These are phyloP conservation scores for Charaxes varanes DNA, from an alignment of 1,140 invertebrate species.

Conservation along the genomic window DNA sequence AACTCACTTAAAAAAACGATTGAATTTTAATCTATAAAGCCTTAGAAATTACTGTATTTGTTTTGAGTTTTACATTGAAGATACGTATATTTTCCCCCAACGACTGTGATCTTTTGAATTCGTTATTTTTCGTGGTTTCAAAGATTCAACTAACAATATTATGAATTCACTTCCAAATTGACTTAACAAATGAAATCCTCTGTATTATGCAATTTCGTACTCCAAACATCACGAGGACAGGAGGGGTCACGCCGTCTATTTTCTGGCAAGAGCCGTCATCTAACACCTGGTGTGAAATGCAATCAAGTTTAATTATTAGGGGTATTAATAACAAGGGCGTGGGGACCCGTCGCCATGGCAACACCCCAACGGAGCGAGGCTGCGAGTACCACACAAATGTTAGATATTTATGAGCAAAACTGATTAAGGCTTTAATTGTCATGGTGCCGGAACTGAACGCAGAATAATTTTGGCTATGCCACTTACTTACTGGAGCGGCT, in stretches of 20 bases:
- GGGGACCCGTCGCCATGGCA: conserved; percentile 58
- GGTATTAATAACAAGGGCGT: conserved; percentile 72
- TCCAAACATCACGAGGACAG: conserved; percentile 25
- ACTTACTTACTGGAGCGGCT: no score
- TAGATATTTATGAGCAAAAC: conserved; percentile 61
- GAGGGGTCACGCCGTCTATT: conserved; percentile 34
- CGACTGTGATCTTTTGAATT: no score
- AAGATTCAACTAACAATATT: no score
- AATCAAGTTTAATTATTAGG: conserved; percentile 73
- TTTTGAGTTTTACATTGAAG: no score
- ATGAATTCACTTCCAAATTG: no score
- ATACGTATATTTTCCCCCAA: no score
- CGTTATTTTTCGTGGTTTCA: no score
- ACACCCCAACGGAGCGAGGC: conserved; percentile 55
- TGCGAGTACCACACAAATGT: conserved; percentile 51
- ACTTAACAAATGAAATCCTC: conserved; percentile 3
- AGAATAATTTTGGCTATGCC: no score
- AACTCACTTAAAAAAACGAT: no score
- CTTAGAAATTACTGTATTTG: no score
- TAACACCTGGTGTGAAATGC: conserved; percentile 71
- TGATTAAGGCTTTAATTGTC: conserved; percentile 59
- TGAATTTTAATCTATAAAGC: no score
- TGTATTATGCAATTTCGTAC: conserved; percentile 24
- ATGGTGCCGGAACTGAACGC: conserved; percentile 8
- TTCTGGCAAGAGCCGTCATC: conserved; percentile 61